Evolutionary conservation across 2,888 invertebrate species (phyloP).

Genomic region (Fragum whitleyi): DNA sequence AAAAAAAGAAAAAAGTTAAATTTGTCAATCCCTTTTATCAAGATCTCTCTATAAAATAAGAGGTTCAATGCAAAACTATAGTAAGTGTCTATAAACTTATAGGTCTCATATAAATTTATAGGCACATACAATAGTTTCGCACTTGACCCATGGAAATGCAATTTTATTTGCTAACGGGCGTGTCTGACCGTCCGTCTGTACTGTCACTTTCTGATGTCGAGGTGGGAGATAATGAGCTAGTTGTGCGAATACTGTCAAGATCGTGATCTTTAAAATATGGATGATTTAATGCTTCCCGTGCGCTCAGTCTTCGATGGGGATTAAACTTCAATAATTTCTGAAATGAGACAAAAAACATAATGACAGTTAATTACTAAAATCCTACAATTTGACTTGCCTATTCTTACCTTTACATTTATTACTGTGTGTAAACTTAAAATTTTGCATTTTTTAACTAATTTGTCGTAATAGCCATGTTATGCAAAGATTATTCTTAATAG

Average conservation of each 20-base stretch:
- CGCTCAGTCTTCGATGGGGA: conserved; percentile 79
- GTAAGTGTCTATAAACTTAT: no score
- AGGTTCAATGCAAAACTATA: no score
- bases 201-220: conserved; percentile 78
- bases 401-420: not conserved
- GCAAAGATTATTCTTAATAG: not conserved
- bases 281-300: conserved; percentile 77
- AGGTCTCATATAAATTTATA: no score
- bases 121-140: no score
- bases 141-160: no score
- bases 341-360: conserved; percentile 24
- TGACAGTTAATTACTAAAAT: not conserved
- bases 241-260: conserved; percentile 76
- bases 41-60: no score
- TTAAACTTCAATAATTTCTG: conserved; percentile 82
- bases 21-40: no score
- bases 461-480: not conserved
- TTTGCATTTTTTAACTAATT: not conserved
- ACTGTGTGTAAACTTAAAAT: not conserved
- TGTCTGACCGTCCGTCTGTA: conserved; percentile 76
- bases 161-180: conserved; percentile 74
- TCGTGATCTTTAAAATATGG: conserved; percentile 79
- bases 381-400: not conserved
- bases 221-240: conserved; percentile 64
- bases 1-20: no score